Percentiles rank a stretch among this genome's conserved stretches.
Conservation (phyloP, 2,797 vertebrate genomes). For the Argentina silus region DNA sequence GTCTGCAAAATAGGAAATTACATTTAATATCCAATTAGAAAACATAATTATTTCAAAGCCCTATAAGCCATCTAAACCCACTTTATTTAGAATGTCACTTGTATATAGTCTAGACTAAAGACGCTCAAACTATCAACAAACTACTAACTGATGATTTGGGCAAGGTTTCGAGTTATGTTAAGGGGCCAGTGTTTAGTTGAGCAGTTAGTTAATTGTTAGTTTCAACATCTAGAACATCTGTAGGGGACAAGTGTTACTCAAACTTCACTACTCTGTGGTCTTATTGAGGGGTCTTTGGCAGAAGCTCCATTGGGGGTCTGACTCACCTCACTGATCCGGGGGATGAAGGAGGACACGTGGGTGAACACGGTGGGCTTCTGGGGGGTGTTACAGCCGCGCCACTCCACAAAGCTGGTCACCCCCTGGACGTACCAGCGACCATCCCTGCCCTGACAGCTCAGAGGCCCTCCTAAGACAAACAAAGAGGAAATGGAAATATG, state of each 20-base stretch:
- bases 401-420: constrained; percentile 66
- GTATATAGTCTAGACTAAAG: too few species aligned
- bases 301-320: not conserved
- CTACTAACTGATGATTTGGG: not conserved
- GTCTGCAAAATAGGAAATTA: constrained; percentile 48
- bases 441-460: constrained; percentile 64
- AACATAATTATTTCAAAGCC: not conserved
- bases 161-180: not conserved
- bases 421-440: constrained; percentile 65
- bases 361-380: constrained; percentile 67
- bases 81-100: not conserved
- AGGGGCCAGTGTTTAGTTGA: too few species aligned
- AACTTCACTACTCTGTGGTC: not conserved
- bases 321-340: constrained; percentile 69
- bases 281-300: not conserved
- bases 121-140: not conserved
- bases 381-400: constrained; percentile 60
- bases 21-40: constrained; percentile 1
- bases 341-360: constrained; percentile 62
- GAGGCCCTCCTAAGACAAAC: constrained; percentile 53
- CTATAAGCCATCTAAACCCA: not conserved
- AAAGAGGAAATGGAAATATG: not conserved
- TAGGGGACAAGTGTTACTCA: too few species aligned
- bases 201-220: not conserved
- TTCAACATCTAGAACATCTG: too few species aligned